A percentile compares a stretch with the other conserved stretches of the same genome.
Evolutionary conservation across 2,888 invertebrate species (phyloP).

Genomic region (Tiphia femorata): DNA sequence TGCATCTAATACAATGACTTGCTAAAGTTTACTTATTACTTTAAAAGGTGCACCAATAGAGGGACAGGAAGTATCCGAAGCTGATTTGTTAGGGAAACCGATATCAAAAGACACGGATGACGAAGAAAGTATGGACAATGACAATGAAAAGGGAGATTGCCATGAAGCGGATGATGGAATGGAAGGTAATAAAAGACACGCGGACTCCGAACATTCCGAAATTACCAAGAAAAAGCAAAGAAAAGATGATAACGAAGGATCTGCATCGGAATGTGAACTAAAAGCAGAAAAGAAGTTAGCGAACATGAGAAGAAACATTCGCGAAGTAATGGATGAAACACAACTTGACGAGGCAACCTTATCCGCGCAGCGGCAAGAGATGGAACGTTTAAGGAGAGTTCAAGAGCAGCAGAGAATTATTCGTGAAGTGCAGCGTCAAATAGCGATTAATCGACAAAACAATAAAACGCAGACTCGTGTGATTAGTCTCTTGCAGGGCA

Average conservation of each 20-base stretch:
- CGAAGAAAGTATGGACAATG: conserved; percentile 59
- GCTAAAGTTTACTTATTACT: too few relatives aligned
- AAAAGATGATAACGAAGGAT: conserved; percentile 67
- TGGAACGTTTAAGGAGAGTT: conserved; percentile 86
- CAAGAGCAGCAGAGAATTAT: conserved; percentile 88
- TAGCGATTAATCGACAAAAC: conserved; percentile 80
- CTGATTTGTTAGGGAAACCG: conserved; percentile 61
- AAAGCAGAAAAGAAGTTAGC: conserved; percentile 66
- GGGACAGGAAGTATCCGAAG: conserved; percentile 65
- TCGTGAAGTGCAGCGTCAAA: conserved; percentile 85
- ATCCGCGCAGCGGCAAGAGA: conserved; percentile 93
- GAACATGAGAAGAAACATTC: conserved; percentile 86
- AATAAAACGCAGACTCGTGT: conserved; percentile 79
- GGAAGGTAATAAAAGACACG: conserved; percentile 66
- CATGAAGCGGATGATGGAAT: conserved; percentile 55
- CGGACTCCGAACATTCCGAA: conserved; percentile 59
- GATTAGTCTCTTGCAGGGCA: conserved; percentile 80
- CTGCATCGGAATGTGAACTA: conserved; percentile 61
- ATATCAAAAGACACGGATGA: conserved; percentile 59
- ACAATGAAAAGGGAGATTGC: conserved; percentile 50
- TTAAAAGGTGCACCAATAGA: conserved; percentile 63
- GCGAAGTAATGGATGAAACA: conserved; percentile 94
- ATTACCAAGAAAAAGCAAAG: conserved; percentile 60
- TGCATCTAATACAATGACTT: too few relatives aligned
- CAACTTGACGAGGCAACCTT: conserved; percentile 93